These are phyloP conservation scores for Eptesicus fuscus DNA, from an alignment of 2,113 vertebrate species.

Conservation along the genomic window DNA sequence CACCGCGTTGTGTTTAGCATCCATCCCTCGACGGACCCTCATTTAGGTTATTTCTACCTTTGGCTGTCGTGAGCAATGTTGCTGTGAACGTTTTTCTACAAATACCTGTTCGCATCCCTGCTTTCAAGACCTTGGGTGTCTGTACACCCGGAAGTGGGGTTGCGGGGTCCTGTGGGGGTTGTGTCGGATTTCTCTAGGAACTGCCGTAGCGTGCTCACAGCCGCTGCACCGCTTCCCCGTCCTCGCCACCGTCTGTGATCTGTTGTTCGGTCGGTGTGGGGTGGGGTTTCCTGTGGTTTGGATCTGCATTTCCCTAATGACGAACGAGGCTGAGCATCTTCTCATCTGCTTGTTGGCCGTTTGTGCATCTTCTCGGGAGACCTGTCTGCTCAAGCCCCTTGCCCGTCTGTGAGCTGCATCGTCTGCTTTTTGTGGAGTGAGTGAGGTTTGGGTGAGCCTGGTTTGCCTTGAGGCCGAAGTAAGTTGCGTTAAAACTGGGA, in stretches of 20 bases:
- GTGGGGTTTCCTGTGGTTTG: not conserved
- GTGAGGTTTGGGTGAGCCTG: not conserved
- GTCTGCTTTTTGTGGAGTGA: not conserved
- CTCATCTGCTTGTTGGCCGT: no score
- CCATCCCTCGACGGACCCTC: no score
- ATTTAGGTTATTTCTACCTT: no score
- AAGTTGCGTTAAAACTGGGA: not conserved
- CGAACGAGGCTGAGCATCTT: not conserved
- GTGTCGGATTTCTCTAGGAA: not conserved
- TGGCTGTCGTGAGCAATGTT: no score
- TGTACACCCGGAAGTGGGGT: no score
- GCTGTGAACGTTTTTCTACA: not conserved
- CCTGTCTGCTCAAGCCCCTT: not conserved
- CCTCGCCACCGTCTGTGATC: not conserved
- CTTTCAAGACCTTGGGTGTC: not conserved
- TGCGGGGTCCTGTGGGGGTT: not conserved
- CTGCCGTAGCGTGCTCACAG: not conserved
- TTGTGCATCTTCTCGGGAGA: not conserved
- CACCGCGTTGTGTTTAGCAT: not conserved
- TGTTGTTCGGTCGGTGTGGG: not conserved
- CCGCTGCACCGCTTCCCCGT: rapidly evolving
- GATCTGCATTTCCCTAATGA: not conserved
- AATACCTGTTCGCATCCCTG: not conserved
- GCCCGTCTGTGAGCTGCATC: not conserved
- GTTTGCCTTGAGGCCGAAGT: not conserved